Conservation (phyloP, 2,888 invertebrate genomes). For the Athalia cordata region DNA sequence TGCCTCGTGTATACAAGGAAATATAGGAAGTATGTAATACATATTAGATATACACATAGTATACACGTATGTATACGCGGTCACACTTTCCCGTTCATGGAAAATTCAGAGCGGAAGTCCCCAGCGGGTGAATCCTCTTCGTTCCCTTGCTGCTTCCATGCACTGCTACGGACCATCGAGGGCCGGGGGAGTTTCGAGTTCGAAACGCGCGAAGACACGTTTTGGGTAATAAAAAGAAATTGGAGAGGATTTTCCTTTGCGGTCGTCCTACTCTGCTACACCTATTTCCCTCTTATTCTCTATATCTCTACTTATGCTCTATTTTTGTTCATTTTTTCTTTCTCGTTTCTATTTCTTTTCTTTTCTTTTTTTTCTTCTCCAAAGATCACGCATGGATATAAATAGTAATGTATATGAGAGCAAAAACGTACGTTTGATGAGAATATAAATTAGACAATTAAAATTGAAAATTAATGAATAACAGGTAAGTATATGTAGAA, state of each 20-base stretch:
- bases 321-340: background rate
- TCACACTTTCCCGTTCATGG: background rate
- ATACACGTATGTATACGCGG: background rate
- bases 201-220: constrained; percentile 7
- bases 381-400: too few species aligned
- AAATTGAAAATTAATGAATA: too few species aligned
- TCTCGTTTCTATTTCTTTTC: too few species aligned
- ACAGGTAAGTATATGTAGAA: too few species aligned
- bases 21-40: background rate
- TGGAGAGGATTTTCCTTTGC: constrained; percentile 27
- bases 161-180: too few species aligned
- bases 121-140: background rate
- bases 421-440: too few species aligned
- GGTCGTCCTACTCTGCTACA: background rate
- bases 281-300: constrained; percentile 1
- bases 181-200: background rate
- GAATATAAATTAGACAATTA: too few species aligned
- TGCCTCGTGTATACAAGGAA: too few species aligned
- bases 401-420: too few species aligned
- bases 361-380: too few species aligned
- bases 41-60: too few species aligned
- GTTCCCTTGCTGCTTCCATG: too few species aligned
- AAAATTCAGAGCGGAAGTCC: constrained; percentile 20
- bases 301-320: background rate
- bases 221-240: constrained; percentile 38